Evolutionary conservation across 2,888 invertebrate genomes (phyloP).

Genomic region (Eurytoma californica): DNA sequence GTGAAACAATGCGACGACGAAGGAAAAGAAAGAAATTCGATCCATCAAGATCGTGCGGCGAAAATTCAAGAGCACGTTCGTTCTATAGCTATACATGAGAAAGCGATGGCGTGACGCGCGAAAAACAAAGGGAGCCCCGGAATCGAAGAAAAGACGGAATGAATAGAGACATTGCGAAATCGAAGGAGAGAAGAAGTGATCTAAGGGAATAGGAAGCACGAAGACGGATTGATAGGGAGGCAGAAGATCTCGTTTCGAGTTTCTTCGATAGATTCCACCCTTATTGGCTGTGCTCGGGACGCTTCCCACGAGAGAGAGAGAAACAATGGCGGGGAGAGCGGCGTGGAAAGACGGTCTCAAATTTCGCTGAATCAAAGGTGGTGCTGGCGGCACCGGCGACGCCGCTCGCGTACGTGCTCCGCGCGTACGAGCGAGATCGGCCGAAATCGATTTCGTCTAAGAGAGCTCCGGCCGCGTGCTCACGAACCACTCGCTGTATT

Average conservation of each 20-base stretch:
- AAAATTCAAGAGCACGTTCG: constrained; percentile 12
- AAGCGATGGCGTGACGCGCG: constrained; percentile 12
- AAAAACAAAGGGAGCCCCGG: constrained; percentile 16
- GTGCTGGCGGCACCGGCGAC: constrained; percentile 42
- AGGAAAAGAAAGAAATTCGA: constrained; percentile 22
- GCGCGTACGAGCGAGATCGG: constrained; percentile 35
- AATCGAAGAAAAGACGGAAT: constrained; percentile 32
- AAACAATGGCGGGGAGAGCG: constrained; percentile 70
- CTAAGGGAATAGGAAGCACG: constrained; percentile 2
- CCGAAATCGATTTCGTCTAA: constrained; percentile 70
- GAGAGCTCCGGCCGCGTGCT: constrained; percentile 59
- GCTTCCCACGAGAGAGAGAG: constrained; percentile 53
- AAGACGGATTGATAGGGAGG: constrained; percentile 33
- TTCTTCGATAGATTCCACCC: constrained; percentile 66
- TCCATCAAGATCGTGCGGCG: constrained; percentile 1
- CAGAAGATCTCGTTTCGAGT: constrained; percentile 65
- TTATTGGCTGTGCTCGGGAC: constrained; percentile 37
- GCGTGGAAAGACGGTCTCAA: constrained; percentile 73
- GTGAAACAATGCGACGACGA: neutral
- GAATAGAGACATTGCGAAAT: constrained; percentile 37
- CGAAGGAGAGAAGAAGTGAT: neutral
- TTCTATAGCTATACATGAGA: neutral
- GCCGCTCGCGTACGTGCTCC: constrained; percentile 11
- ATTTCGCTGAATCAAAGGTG: constrained; percentile 75
- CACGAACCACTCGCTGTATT: constrained; percentile 59